phyloP scores from a whole-genome alignment of 2,888 invertebrate species.

The Acholoe squamosa region DNA sequence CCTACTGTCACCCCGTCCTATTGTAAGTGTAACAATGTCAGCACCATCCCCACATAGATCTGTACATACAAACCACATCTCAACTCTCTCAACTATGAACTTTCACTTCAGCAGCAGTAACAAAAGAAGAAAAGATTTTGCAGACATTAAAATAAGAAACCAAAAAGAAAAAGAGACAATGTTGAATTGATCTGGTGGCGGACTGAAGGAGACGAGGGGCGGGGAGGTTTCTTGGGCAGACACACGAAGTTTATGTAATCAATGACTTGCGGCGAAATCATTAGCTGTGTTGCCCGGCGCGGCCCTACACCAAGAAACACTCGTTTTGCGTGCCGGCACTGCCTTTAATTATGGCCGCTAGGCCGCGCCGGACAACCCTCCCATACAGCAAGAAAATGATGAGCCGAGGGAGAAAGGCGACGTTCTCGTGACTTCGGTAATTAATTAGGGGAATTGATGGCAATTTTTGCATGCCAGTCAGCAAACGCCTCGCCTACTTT shows the following conservation, averaged over 20 bases:
- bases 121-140: not conserved
- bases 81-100: not conserved
- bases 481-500: constrained; percentile 15
- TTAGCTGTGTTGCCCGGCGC: not conserved
- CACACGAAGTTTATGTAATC: constrained; percentile 46
- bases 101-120: not conserved
- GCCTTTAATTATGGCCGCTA: not conserved
- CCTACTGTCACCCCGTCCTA: too few species aligned
- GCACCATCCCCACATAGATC: too few species aligned
- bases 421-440: constrained; percentile 52
- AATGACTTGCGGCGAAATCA: constrained; percentile 38
- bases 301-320: constrained; percentile 9
- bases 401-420: constrained; percentile 31
- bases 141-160: not conserved
- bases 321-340: not conserved
- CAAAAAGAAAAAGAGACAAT: not conserved
- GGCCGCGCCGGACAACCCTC: constrained; percentile 22
- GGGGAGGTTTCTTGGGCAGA: not conserved
- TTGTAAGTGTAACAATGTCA: too few species aligned
- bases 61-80: too few species aligned
- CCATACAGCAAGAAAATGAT: constrained; percentile 24
- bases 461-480: constrained; percentile 51
- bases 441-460: constrained; percentile 49
- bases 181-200: constrained; percentile 41
- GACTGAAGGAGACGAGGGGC: not conserved